These are phyloP conservation scores for Aplocera efformata DNA, from an alignment of 2,888 invertebrate species.

Conservation along the genomic window DNA sequence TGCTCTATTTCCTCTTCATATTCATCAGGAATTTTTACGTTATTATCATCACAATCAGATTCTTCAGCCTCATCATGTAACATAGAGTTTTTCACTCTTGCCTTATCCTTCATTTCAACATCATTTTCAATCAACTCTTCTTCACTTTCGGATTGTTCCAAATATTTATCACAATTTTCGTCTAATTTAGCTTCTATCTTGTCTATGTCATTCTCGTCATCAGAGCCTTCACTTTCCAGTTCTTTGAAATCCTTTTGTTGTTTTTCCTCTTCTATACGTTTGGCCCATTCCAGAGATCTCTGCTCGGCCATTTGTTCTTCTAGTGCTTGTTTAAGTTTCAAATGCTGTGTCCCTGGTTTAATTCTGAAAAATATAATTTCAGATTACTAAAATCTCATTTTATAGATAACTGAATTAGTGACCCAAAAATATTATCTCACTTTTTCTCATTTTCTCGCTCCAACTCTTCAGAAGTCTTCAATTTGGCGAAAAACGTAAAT, in stretches of 20 bases:
- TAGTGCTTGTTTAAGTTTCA: slow-evolving; percentile 85
- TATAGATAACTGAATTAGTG: slow-evolving; percentile 2
- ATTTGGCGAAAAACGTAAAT: slow-evolving; percentile 84
- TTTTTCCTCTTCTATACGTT: slow-evolving; percentile 78
- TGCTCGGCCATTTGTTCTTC: slow-evolving; percentile 85
- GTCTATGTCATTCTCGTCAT: slow-evolving; percentile 63
- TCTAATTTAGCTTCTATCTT: slow-evolving; percentile 62
- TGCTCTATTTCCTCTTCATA: slow-evolving; percentile 30
- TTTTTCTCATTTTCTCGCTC: slow-evolving; percentile 79
- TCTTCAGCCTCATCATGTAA: slow-evolving; percentile 76
- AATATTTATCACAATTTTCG: slow-evolving; percentile 48
- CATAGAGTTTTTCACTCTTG: slow-evolving; percentile 61
- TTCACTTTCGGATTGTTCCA: slow-evolving; percentile 65
- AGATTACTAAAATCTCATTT: background rate
- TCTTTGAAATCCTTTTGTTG: slow-evolving; percentile 62
- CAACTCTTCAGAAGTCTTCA: slow-evolving; percentile 73
- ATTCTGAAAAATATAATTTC: slow-evolving; percentile 47
- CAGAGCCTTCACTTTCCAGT: slow-evolving; percentile 51
- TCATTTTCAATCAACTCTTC: slow-evolving; percentile 60
- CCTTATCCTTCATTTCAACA: slow-evolving; percentile 56
- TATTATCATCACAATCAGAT: slow-evolving; percentile 58
- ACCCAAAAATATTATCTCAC: slow-evolving; percentile 49
- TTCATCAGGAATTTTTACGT: slow-evolving; percentile 29
- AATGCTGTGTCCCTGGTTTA: slow-evolving; percentile 85
- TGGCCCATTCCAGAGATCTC: slow-evolving; percentile 85